Base-by-base conservation (phyloP, 2,888 invertebrate species). In the Hydrotaea cyrtoneurina region DNA sequence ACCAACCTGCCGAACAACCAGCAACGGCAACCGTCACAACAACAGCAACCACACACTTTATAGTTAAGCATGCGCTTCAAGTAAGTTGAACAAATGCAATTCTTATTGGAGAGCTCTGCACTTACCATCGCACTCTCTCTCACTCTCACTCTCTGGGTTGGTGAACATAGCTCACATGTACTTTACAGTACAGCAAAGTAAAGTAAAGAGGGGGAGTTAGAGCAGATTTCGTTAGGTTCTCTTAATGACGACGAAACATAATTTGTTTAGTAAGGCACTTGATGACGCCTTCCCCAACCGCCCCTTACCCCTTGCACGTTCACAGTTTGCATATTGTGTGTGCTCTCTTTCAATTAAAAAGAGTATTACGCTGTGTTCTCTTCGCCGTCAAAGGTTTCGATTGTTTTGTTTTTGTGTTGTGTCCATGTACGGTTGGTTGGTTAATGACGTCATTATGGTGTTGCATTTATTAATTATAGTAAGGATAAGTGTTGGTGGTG, bases 391-490 rank as follows among this genome's bases (percentile, higher is more conserved):
- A n/a, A n/a, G n/a, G n/a, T n/a, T n/a, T n/a, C n/a, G n/a, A n/a
- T n/a, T n/a, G n/a, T n/a, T n/a, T n/a, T n/a, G n/a, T n/a, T n/a
- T n/a, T n/a, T n/a, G n/a, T n/a, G n/a, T n/a, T n/a, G n/a, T n/a
- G n/a, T n/a, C n/a, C n/a, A n/a, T 36, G 53, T 43, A 21, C 23
- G 13, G 23, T 21, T 46, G 31, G 31, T 31, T 31, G 31, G 55
- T 69, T 81, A 85, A 85, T 85, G 85, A 85, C 82, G 82, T 85
- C 82, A 85, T 79, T 82, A 78, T 79, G n/a, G 19, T 46, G 46
- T 69, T 69, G 69, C 46, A 46, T 15, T 69, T 69, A 69, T 69
- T 69, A 69, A 69, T 69, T 69, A 69, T 43, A 21, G 46, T n/a
- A n/a, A n/a, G 39, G 21, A 69, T 46, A 43, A 43, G 31, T 31